These are phyloP conservation scores for Criorhina ranunculi DNA, from an alignment of 2,888 invertebrate species.

Conservation along the genomic window DNA sequence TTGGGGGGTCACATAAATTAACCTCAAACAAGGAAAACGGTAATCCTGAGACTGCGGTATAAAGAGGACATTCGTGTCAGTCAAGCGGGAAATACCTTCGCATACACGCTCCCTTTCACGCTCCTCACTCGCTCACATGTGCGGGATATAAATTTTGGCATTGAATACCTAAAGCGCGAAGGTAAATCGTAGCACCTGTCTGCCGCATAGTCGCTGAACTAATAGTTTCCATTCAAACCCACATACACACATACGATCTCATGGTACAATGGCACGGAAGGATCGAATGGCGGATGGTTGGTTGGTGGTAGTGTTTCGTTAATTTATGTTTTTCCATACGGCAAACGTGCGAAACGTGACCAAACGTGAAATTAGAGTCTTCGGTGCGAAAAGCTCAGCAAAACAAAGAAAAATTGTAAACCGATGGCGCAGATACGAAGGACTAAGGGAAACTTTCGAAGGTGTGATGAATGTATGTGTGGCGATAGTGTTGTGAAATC, in stretches of 20 bases:
- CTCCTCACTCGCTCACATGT: conserved; percentile 33
- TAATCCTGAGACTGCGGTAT: conserved; percentile 14
- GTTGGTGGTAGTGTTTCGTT: conserved; percentile 27
- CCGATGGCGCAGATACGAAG: not conserved
- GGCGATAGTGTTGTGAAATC: conserved; percentile 1
- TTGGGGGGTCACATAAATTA: conserved; percentile 69
- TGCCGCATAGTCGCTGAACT: conserved; percentile 43
- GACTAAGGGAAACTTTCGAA: conserved; percentile 8
- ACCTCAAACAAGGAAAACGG: conserved; percentile 54
- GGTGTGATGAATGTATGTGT: conserved; percentile 8
- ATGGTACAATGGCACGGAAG: conserved; percentile 17
- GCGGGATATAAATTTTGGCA: conserved; percentile 47
- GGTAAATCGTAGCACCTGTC: conserved; percentile 54
- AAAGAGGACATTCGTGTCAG: conserved; percentile 34
- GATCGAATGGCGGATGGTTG: conserved; percentile 21
- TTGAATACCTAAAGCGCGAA: conserved; percentile 52
- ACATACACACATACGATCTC: not conserved
- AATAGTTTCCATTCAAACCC: conserved; percentile 33
- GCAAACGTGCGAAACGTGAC: conserved; percentile 79
- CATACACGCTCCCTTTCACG: conserved; percentile 7
- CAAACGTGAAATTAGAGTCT: conserved; percentile 54
- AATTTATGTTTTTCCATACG: conserved; percentile 76
- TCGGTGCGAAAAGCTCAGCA: conserved; percentile 14
- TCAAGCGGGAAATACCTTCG: conserved; percentile 34
- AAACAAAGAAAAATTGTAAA: not conserved